A percentile compares a stretch with the other conserved stretches of the same genome.
phyloP scores from a whole-genome alignment of 2,113 vertebrate species.

The Turdus rufiventris region DNA sequence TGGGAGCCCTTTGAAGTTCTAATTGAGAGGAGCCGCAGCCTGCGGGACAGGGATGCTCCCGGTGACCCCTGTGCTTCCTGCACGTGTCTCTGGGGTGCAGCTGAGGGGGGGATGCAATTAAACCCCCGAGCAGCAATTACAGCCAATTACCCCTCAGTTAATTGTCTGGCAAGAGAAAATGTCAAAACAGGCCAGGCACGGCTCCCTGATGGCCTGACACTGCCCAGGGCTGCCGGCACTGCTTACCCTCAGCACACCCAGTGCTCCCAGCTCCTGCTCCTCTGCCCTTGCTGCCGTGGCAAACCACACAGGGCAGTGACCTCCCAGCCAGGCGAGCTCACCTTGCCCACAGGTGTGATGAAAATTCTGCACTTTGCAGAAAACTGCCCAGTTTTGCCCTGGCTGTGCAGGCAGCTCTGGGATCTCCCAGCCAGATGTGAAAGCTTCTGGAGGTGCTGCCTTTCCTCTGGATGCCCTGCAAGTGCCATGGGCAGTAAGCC shows the following conservation, averaged over 20 bases:
- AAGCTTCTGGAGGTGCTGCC: not conserved
- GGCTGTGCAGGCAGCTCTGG: not conserved
- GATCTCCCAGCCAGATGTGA: not conserved
- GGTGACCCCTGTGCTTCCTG: conserved; percentile 28
- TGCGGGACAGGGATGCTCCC: conserved; percentile 1
- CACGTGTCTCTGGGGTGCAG: conserved; percentile 17
- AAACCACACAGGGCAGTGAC: not conserved
- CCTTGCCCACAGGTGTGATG: not conserved
- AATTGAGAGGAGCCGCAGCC: conserved; percentile 50
- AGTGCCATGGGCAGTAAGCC: not conserved
- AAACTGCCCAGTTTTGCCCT: not conserved
- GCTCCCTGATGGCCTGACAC: conserved; percentile 12
- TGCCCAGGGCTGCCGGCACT: not conserved
- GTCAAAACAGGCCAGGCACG: conserved; percentile 4
- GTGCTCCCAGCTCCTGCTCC: not conserved
- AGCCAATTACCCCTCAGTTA: conserved; percentile 47
- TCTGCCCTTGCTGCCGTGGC: not conserved
- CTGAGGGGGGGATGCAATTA: not conserved
- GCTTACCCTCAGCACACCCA: not conserved
- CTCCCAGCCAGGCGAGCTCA: not conserved
- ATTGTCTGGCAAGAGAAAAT: conserved; percentile 51
- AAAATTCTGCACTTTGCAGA: not conserved
- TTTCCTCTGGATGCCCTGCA: not conserved
- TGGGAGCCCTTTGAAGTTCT: conserved; percentile 54
- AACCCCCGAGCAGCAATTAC: conserved; percentile 39